Evolutionary conservation across 2,113 vertebrate genomes (phyloP).

Genomic region (Haemorhous mexicanus): DNA sequence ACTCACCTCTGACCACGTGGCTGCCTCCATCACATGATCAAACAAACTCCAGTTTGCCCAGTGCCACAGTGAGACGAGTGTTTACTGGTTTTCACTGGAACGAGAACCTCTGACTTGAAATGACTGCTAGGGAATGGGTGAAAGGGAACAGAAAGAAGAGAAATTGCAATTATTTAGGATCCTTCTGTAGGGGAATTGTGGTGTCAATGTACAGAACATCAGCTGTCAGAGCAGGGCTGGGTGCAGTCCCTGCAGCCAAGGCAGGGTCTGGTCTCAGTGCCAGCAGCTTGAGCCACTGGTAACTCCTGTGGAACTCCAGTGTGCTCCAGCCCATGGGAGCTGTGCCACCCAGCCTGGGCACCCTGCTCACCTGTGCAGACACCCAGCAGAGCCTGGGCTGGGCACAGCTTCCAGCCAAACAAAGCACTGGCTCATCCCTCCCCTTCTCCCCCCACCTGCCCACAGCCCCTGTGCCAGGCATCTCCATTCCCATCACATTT

Average conservation of each 20-base stretch:
- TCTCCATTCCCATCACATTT: accelerated
- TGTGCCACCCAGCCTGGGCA: not conserved
- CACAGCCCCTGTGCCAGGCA: not conserved
- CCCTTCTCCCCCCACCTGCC: not conserved
- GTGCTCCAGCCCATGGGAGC: accelerated
- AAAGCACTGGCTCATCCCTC: not conserved
- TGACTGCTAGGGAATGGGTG: conserved; percentile 67
- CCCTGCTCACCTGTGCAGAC: accelerated
- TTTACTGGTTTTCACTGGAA: conserved; percentile 72
- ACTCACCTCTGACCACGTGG: conserved; percentile 59
- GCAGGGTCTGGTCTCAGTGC: not conserved
- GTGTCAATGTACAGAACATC: not conserved
- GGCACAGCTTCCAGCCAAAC: not conserved
- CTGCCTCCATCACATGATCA: conserved; percentile 82
- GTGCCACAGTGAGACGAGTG: conserved; percentile 71
- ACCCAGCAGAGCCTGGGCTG: not conserved
- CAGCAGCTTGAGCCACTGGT: not conserved
- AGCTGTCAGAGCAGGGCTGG: not conserved
- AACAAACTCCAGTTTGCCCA: conserved; percentile 87
- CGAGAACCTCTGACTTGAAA: conserved; percentile 73
- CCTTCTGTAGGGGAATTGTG: not conserved
- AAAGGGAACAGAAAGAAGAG: not conserved
- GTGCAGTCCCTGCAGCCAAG: not conserved
- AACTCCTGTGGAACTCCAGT: accelerated
- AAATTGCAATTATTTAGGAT: not conserved